phyloP scores from a whole-genome alignment of 2,888 invertebrate species.

The Cenopis cana region DNA sequence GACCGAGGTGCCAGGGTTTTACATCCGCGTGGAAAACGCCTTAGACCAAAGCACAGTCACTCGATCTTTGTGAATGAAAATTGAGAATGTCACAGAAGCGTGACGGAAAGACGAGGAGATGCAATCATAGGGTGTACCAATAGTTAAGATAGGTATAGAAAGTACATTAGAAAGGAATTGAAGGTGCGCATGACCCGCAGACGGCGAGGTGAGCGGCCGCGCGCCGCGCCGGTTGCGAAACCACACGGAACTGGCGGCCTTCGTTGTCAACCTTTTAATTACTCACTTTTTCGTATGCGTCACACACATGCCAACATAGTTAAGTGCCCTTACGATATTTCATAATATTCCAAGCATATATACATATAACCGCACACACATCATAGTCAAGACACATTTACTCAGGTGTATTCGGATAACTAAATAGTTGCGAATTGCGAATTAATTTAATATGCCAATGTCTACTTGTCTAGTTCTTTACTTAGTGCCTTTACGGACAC shows the following conservation, averaged over 20 bases:
- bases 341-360: constrained; percentile 35
- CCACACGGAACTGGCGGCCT: constrained; percentile 77
- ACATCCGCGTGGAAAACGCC: constrained; percentile 51
- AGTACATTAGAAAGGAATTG: constrained; percentile 84
- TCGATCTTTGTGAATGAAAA: constrained; percentile 57
- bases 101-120: constrained; percentile 67
- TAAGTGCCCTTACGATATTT: constrained; percentile 42
- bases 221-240: constrained; percentile 70
- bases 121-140: constrained; percentile 53
- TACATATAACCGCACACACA: constrained; percentile 15
- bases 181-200: constrained; percentile 80
- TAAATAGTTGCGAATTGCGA: not conserved
- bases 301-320: constrained; percentile 50
- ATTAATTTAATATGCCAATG: too few relatives aligned
- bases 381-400: constrained; percentile 1
- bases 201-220: constrained; percentile 73
- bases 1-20: constrained; percentile 50
- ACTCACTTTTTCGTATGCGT: constrained; percentile 65
- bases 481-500: not conserved
- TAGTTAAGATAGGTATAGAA: constrained; percentile 75
- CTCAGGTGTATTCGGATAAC: not conserved
- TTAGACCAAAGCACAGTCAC: constrained; percentile 59
- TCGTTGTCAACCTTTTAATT: constrained; percentile 81
- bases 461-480: constrained; percentile 2
- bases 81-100: constrained; percentile 67